Conservation (phyloP, 2,113 vertebrate species). For the Speoplatyrhinus poulsoni region DNA sequence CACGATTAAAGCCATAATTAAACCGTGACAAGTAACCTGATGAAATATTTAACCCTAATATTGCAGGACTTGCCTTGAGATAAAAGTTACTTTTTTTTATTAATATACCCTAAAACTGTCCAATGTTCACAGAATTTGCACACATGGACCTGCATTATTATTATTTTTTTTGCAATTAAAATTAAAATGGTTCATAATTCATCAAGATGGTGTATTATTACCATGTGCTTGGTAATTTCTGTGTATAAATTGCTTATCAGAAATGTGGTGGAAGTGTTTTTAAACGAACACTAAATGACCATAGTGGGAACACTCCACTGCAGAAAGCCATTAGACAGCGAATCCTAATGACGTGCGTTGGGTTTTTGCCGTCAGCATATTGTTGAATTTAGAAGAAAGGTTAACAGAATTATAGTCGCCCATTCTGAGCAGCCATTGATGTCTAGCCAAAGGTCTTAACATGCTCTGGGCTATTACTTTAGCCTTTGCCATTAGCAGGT, state of each 20-base stretch:
- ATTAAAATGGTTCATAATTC: neutral
- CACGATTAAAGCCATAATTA: too few relatives aligned
- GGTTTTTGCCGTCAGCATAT: slow-evolving; percentile 31
- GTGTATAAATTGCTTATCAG: neutral
- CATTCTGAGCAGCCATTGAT: slow-evolving; percentile 27
- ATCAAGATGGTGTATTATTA: neutral
- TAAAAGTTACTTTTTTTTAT: too few relatives aligned
- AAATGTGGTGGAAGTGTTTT: neutral
- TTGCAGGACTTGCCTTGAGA: too few relatives aligned
- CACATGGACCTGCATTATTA: too few relatives aligned
- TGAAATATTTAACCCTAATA: too few relatives aligned
- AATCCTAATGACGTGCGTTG: slow-evolving; percentile 35
- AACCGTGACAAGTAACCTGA: too few relatives aligned
- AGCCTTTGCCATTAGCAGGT: slow-evolving; percentile 52
- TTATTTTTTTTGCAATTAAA: too few relatives aligned
- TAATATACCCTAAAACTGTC: too few relatives aligned
- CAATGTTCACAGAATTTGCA: too few relatives aligned
- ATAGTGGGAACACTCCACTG: slow-evolving; percentile 4
- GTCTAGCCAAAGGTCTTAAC: slow-evolving; percentile 53
- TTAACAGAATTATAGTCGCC: slow-evolving; percentile 43
- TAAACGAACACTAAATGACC: slow-evolving; percentile 4
- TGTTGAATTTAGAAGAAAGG: slow-evolving; percentile 50
- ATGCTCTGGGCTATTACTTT: slow-evolving; percentile 44
- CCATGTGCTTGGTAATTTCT: neutral
- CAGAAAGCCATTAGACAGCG: slow-evolving; percentile 44